Percentiles rank a stretch among this genome's conserved stretches.
Evolutionary conservation across 2,888 invertebrate species (phyloP).

Genomic region (Teleiodes luculella): DNA sequence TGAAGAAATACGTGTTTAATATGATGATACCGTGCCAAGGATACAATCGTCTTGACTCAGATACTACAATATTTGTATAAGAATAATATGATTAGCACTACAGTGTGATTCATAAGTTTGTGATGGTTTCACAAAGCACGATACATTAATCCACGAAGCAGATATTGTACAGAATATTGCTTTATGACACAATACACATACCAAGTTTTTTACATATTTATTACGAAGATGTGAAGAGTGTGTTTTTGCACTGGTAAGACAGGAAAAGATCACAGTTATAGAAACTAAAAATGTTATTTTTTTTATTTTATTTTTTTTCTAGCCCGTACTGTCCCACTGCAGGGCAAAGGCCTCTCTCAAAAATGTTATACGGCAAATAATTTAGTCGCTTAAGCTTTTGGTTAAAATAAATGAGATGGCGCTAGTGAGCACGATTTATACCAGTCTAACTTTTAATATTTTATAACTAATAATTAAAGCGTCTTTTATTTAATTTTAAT

Average conservation of each 20-base stretch:
- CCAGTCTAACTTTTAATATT: too few species aligned
- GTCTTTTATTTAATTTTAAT: too few species aligned
- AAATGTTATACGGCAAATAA: too few species aligned
- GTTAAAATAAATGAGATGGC: too few species aligned
- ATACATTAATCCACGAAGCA: neutral
- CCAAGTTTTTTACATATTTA: neutral
- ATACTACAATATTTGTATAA: conserved; percentile 24
- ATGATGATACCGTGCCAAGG: too few species aligned
- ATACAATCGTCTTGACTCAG: conserved; percentile 42
- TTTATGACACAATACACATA: neutral
- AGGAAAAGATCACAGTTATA: neutral
- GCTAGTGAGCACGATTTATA: too few species aligned
- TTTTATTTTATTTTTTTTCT: neutral
- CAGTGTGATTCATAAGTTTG: conserved; percentile 11
- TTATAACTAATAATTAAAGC: too few species aligned
- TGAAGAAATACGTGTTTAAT: too few species aligned
- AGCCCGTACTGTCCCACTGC: too few species aligned
- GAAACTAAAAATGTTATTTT: neutral
- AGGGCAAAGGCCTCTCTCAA: too few species aligned
- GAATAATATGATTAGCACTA: conserved; percentile 27
- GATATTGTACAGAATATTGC: neutral
- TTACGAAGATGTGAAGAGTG: neutral
- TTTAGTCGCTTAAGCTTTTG: too few species aligned
- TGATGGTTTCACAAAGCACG: neutral
- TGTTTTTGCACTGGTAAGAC: conserved; percentile 2